Percentiles rank a stretch among this genome's conserved stretches.
Evolutionary conservation across 2,888 invertebrate species (phyloP).

Genomic region (Phaonia tiefii): DNA sequence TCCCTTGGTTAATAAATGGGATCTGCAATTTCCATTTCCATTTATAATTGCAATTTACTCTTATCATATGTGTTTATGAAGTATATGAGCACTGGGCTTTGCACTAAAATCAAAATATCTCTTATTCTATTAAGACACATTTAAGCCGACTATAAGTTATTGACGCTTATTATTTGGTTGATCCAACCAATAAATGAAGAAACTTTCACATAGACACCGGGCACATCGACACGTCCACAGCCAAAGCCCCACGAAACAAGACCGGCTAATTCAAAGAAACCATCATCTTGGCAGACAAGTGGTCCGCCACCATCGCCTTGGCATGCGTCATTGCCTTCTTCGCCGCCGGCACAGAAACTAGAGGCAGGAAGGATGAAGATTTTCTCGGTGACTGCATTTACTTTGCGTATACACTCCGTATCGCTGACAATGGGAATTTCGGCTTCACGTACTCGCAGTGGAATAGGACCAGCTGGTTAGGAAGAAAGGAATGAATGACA

Average conservation of each 20-base stretch:
- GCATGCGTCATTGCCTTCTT: conserved; percentile 95
- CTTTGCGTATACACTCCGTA: conserved; percentile 94
- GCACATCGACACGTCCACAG: conserved; percentile 95
- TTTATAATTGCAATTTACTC: background rate
- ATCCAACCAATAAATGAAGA: conserved; percentile 98
- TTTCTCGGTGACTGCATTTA: conserved; percentile 96
- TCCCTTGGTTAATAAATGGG: background rate
- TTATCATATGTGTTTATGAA: background rate
- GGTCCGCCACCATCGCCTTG: conserved; percentile 98
- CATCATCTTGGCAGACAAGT: conserved; percentile 94
- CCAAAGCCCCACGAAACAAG: conserved; percentile 97
- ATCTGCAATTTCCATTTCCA: background rate
- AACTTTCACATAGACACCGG: conserved; percentile 98
- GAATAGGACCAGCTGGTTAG: conserved; percentile 91
- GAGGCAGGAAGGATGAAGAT: conserved; percentile 95
- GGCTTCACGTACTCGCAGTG: conserved; percentile 92
- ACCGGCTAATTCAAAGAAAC: conserved; percentile 95
- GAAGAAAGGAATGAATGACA: conserved; percentile 42
- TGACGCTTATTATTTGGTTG: conserved; percentile 97
- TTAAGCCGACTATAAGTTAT: conserved; percentile 86
- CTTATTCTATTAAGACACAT: conserved; percentile 14
- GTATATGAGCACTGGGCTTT: background rate
- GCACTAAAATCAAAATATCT: conserved; percentile 29
- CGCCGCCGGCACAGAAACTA: conserved; percentile 96
- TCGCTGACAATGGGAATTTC: conserved; percentile 96